Conservation (phyloP, 2,888 invertebrate genomes). For the Callinectes sapidus region DNA sequence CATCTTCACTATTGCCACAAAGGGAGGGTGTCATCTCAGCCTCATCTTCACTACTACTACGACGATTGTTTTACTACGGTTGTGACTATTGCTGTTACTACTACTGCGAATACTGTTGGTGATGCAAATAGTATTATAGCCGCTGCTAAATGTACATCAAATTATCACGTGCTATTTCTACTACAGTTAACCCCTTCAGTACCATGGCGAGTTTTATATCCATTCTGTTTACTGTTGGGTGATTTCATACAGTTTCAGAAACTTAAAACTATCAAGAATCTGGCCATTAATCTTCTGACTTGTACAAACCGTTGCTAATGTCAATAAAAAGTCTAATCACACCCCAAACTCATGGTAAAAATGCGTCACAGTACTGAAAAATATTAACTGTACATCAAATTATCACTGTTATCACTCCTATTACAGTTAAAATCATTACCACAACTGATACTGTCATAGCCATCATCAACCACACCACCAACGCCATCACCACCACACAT, state of each 20-base stretch:
- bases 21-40: not conserved
- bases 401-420: not conserved
- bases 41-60: too few relatives aligned
- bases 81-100: not conserved
- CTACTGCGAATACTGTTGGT: not conserved
- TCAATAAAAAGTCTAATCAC: too few relatives aligned
- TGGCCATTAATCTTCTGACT: too few relatives aligned
- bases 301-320: too few relatives aligned
- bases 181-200: not conserved
- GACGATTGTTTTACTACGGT: too few relatives aligned
- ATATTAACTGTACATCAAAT: not conserved
- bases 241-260: too few relatives aligned
- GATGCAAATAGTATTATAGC: not conserved
- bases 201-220: too few relatives aligned
- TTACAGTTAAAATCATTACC: not conserved
- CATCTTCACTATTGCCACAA: not conserved
- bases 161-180: not conserved
- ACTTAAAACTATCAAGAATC: too few relatives aligned
- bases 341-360: too few relatives aligned
- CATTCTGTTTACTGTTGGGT: too few relatives aligned
- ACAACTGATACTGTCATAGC: not conserved
- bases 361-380: too few relatives aligned
- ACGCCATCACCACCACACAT: not conserved
- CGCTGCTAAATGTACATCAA: not conserved
- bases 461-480: not conserved